A percentile compares a stretch with the other conserved stretches of the same genome.
Conservation (phyloP, 2,797 vertebrate genomes). For the Pseudochaenichthys georgianus region DNA sequence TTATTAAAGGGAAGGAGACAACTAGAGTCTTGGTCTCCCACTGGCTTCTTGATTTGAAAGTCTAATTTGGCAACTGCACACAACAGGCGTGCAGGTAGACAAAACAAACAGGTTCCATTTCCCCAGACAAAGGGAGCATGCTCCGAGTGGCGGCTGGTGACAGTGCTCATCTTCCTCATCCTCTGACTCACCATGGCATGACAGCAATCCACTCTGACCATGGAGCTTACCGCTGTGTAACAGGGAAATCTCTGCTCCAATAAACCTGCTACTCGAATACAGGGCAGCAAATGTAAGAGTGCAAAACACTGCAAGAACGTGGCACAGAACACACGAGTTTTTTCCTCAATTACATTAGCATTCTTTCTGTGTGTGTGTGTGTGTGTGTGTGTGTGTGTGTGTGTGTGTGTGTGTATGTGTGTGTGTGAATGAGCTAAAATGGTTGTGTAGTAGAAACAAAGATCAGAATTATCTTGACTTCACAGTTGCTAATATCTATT, state of each 20-base stretch:
- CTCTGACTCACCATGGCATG: constrained; percentile 63
- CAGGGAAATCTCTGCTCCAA: constrained; percentile 63
- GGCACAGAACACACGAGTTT: constrained; percentile 1
- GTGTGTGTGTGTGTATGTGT: not conserved
- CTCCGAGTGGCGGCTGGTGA: constrained; percentile 77
- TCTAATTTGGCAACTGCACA: constrained; percentile 87
- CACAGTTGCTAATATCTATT: constrained; percentile 23
- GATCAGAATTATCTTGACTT: constrained; percentile 34
- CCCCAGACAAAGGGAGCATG: constrained; percentile 78
- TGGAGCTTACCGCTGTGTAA: constrained; percentile 69
- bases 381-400: too few relatives aligned
- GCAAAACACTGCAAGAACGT: constrained; percentile 32
- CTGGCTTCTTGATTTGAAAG: constrained; percentile 88
- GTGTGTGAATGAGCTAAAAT: constrained; percentile 11
- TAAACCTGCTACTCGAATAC: constrained; percentile 55
- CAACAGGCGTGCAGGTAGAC: constrained; percentile 85
- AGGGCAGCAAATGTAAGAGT: constrained; percentile 53
- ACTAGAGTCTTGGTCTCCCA: constrained; percentile 84
- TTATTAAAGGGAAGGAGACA: constrained; percentile 87
- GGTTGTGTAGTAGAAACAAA: constrained; percentile 7
- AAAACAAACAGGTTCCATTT: constrained; percentile 85
- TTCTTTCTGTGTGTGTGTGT: too few relatives aligned
- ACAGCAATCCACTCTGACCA: constrained; percentile 73
- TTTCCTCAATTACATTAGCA: too few relatives aligned
- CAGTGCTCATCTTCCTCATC: constrained; percentile 73